phyloP scores from a whole-genome alignment of 2,113 vertebrate species.

The Coregonus clupeaformis region DNA sequence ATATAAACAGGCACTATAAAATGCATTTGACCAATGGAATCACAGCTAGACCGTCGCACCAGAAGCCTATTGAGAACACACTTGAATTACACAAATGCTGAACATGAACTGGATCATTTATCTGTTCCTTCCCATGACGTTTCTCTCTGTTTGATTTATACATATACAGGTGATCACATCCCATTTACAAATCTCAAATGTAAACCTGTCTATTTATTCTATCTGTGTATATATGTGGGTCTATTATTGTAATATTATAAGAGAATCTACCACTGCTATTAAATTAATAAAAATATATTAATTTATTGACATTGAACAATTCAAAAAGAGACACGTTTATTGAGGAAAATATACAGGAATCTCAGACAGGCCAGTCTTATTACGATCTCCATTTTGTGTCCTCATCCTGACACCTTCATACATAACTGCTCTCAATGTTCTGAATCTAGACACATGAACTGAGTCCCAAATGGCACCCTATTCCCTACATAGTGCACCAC shows the following conservation, averaged over 20 bases:
- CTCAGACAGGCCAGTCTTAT: slow-evolving; percentile 22
- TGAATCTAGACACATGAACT: background rate
- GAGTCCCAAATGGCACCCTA: too few species aligned
- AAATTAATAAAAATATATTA: background rate
- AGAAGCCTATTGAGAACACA: slow-evolving; percentile 5
- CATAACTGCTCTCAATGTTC: slow-evolving; percentile 38
- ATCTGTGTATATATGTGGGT: too few species aligned
- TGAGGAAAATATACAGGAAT: background rate
- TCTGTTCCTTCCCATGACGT: background rate
- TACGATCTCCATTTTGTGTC: background rate
- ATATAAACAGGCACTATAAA: slow-evolving; percentile 62
- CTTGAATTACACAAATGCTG: background rate
- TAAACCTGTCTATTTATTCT: background rate
- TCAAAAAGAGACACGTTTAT: background rate
- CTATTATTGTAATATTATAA: background rate
- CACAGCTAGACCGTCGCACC: slow-evolving; percentile 51
- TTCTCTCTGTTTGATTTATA: background rate
- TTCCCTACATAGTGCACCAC: too few species aligned
- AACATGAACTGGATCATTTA: background rate
- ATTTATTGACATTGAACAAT: slow-evolving; percentile 19
- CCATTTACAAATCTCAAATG: too few species aligned
- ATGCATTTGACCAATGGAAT: slow-evolving; percentile 50
- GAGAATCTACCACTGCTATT: background rate
- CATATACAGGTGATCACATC: too few species aligned
- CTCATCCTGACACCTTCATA: slow-evolving; percentile 25